phyloP scores from a whole-genome alignment of 2,113 vertebrate genomes.

The Loxodonta africana region DNA sequence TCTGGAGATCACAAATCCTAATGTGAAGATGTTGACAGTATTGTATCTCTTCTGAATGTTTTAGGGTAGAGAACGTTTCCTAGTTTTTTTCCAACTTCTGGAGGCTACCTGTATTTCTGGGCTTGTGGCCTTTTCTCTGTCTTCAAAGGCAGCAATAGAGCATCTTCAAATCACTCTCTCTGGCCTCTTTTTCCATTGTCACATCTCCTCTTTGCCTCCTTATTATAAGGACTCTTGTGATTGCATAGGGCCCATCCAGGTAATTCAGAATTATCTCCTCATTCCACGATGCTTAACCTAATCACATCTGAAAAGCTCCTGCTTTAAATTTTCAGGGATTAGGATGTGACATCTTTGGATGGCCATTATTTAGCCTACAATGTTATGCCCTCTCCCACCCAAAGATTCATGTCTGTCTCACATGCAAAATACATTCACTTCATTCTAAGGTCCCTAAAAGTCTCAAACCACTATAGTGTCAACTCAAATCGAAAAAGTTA shows the following conservation, averaged over 20 bases:
- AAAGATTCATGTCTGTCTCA: not conserved
- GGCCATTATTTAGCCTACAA: not conserved
- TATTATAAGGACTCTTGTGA: not conserved
- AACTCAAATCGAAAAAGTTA: not conserved
- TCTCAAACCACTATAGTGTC: not conserved
- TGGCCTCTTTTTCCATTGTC: not conserved
- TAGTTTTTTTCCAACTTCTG: not conserved
- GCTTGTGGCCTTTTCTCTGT: not conserved
- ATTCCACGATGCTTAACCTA: not conserved
- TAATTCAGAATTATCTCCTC: not conserved
- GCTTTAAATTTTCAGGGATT: not conserved
- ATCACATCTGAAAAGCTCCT: not conserved
- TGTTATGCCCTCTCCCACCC: fast-evolving
- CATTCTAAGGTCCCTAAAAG: not conserved
- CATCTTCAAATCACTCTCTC: slow-evolving; percentile 7
- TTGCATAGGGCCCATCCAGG: not conserved
- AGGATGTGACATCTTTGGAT: not conserved
- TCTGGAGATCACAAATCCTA: not conserved
- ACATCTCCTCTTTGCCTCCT: not conserved
- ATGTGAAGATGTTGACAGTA: not conserved
- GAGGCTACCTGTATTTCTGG: not conserved
- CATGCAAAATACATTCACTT: not conserved
- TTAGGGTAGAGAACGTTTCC: not conserved
- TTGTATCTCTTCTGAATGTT: not conserved
- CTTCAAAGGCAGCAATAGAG: not conserved